Conservation (phyloP, 2,888 invertebrate species). For the Apotomis capreana region DNA sequence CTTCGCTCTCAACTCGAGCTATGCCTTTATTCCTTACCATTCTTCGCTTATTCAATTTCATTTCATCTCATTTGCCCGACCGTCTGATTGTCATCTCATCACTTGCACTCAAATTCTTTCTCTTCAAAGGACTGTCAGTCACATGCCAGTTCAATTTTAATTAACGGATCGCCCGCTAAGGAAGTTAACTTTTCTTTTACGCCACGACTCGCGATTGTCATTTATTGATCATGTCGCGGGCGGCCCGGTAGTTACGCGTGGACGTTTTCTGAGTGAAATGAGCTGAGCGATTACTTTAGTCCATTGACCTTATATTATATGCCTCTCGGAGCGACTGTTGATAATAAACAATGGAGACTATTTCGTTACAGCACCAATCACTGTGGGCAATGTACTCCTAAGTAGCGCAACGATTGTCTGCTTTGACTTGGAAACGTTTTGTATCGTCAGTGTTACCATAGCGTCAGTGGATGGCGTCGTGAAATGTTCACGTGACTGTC, state of each 20-base stretch:
- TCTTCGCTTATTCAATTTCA: conserved; percentile 20
- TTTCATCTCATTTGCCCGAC: conserved; percentile 24
- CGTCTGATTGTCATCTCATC: conserved; percentile 12
- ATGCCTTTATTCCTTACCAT: conserved; percentile 24
- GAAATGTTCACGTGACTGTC: conserved; percentile 47
- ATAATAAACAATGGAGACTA: conserved; percentile 37
- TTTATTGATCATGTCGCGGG: conserved; percentile 26
- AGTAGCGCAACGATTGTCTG: conserved; percentile 35
- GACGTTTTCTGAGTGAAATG: conserved; percentile 28
- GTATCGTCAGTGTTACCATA: conserved; percentile 34
- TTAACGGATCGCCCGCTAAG: conserved; percentile 27
- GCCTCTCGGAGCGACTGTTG: background rate
- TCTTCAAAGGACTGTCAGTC: conserved; percentile 25
- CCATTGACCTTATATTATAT: conserved; percentile 22
- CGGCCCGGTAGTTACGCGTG: background rate
- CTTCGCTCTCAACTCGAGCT: conserved; percentile 11
- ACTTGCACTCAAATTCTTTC: conserved; percentile 9
- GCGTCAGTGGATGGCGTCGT: conserved; percentile 36
- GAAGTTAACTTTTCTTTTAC: conserved; percentile 5
- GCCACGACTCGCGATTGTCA: conserved; percentile 5
- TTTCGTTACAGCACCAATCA: conserved; percentile 29
- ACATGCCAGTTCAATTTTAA: conserved; percentile 24
- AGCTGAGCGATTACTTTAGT: conserved; percentile 18
- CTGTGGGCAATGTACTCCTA: conserved; percentile 32
- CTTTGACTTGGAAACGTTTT: conserved; percentile 34